phyloP scores from a whole-genome alignment of 1,140 invertebrate species.

The Trinorchestia longiramus region DNA sequence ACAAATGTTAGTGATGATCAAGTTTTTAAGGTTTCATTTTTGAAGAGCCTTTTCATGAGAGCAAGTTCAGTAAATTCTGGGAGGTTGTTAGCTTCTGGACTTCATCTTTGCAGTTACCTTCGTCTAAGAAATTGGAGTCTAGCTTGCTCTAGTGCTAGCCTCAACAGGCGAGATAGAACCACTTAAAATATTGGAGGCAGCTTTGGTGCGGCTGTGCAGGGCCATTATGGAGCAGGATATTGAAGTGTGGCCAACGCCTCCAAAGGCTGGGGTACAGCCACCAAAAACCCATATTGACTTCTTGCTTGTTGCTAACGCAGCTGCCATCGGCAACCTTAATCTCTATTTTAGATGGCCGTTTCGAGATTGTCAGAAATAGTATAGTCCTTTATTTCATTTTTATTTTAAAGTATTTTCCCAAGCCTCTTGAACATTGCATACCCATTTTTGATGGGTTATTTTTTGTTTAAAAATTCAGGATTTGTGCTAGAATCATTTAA shows the following conservation, averaged over 20 bases:
- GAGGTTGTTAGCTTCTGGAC: neutral
- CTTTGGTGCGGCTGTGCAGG: neutral
- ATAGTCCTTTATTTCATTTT: neutral
- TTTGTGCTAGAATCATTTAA: neutral
- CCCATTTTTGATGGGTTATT: neutral
- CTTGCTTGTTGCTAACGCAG: conserved; percentile 31
- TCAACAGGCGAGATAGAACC: neutral
- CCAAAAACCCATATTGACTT: conserved; percentile 27
- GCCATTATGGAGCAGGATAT: conserved; percentile 38
- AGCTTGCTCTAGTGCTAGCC: neutral
- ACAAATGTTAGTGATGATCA: neutral
- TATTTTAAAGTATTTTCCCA: neutral
- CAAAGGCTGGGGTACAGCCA: neutral
- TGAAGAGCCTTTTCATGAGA: neutral
- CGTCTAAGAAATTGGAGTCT: neutral
- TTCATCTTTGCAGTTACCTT: neutral
- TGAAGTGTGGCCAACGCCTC: conserved; percentile 27
- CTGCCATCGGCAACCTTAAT: neutral
- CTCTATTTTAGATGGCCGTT: neutral
- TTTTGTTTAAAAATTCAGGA: neutral
- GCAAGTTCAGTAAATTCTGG: neutral
- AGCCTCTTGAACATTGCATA: neutral
- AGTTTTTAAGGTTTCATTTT: neutral
- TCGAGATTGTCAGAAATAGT: neutral
- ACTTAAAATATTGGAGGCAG: conserved; percentile 29